Evolutionary conservation across 2,888 invertebrate genomes (phyloP).

Genomic region (Agonopterix alstromeriana): DNA sequence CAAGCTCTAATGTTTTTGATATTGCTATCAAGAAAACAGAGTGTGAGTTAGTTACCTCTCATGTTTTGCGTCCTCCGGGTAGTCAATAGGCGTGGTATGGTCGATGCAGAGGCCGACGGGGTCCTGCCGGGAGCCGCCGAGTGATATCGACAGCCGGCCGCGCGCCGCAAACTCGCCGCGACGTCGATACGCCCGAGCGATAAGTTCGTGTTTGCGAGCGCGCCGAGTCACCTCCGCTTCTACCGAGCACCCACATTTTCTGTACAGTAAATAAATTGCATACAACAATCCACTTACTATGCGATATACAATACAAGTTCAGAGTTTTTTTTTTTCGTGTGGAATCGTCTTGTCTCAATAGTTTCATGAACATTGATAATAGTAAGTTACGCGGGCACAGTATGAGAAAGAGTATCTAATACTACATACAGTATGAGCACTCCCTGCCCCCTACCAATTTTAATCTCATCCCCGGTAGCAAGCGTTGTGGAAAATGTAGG

Average conservation of each 20-base stretch:
- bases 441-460: too few species aligned
- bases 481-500: too few species aligned
- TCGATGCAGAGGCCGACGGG: conserved; percentile 85
- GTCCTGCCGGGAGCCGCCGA: conserved; percentile 92
- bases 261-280: conserved; percentile 29
- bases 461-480: too few species aligned
- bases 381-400: too few species aligned
- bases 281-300: neutral
- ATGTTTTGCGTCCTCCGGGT: conserved; percentile 57
- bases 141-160: conserved; percentile 90
- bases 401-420: too few species aligned
- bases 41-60: conserved; percentile 41
- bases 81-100: conserved; percentile 55
- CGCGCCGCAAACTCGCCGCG: conserved; percentile 89
- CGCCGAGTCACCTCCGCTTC: conserved; percentile 74
- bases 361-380: too few species aligned
- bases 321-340: too few species aligned
- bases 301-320: neutral
- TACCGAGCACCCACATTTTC: conserved; percentile 86
- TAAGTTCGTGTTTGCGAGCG: conserved; percentile 91
- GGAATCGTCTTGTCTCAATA: too few species aligned
- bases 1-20: too few species aligned
- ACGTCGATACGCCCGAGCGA: conserved; percentile 93
- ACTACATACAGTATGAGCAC: too few species aligned
- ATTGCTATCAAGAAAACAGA: too few species aligned